Percentiles rank a stretch among this genome's conserved stretches.
Conservation (phyloP, 1,140 invertebrate species). For the Panagrolaimus sp. region DNA sequence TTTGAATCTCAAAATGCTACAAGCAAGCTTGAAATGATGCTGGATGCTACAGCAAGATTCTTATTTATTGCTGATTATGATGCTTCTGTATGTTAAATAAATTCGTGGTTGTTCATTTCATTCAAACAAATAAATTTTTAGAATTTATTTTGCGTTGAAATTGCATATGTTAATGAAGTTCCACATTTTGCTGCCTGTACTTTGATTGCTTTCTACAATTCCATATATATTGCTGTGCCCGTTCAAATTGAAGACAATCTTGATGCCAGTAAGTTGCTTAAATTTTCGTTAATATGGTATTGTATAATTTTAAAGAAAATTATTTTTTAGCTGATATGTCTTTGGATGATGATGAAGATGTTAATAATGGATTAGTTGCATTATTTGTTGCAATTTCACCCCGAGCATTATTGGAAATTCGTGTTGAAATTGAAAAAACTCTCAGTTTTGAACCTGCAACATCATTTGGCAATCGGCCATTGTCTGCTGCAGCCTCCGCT, state of each 20-base stretch:
- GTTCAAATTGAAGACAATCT: not conserved
- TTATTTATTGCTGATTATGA: not conserved
- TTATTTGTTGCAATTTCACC: constrained; percentile 7
- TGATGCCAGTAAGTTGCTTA: not conserved
- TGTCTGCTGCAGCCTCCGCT: not conserved
- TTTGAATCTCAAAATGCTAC: not conserved
- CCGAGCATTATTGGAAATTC: not conserved
- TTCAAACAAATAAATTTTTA: not conserved
- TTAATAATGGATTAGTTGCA: not conserved
- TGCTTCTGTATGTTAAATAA: not conserved
- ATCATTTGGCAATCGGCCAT: not conserved
- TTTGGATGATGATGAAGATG: not conserved
- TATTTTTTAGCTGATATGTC: not conserved
- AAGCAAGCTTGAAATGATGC: not conserved
- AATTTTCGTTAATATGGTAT: not conserved
- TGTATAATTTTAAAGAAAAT: not conserved
- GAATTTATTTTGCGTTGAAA: constrained; percentile 11
- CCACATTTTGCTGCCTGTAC: not conserved
- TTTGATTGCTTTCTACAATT: constrained; percentile 3
- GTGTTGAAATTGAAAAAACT: not conserved
- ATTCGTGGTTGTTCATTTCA: not conserved
- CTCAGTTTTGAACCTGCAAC: not conserved
- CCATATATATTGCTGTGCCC: not conserved
- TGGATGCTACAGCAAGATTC: not conserved
- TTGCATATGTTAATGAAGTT: constrained; percentile 14